These are phyloP conservation scores for Lypha dubia DNA, from an alignment of 2,888 invertebrate species.

Conservation along the genomic window DNA sequence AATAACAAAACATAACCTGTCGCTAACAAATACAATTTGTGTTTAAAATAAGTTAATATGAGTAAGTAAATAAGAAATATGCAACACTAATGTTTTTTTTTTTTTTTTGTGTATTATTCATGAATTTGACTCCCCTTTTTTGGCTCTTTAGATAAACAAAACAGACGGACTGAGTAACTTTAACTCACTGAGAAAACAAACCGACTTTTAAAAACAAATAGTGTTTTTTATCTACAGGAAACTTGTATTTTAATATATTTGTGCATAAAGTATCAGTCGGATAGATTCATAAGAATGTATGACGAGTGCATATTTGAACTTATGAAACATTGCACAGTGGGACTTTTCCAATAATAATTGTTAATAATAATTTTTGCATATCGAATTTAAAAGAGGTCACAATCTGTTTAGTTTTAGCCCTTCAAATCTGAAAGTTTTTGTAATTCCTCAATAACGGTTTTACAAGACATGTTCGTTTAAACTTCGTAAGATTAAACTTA, in stretches of 20 bases:
- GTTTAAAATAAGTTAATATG: neutral
- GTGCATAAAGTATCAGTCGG: conserved; percentile 13
- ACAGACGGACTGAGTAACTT: neutral
- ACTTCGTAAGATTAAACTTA: too few relatives aligned
- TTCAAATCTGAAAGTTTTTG: too few relatives aligned
- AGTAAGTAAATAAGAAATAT: conserved; percentile 37
- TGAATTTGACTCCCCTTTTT: conserved; percentile 50
- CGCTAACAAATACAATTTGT: conserved; percentile 13
- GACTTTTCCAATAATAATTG: neutral
- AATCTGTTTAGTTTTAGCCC: too few relatives aligned
- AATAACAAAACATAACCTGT: conserved; percentile 34
- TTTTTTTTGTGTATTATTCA: conserved; percentile 20
- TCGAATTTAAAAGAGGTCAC: too few relatives aligned
- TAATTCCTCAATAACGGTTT: too few relatives aligned
- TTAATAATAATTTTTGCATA: too few relatives aligned
- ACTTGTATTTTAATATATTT: conserved; percentile 37
- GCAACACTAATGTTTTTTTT: conserved; percentile 23
- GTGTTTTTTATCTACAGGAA: conserved; percentile 44
- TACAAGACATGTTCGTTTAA: too few relatives aligned
- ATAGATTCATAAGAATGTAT: neutral
- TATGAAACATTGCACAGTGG: conserved; percentile 18
- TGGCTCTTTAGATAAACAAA: neutral
- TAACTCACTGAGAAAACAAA: conserved; percentile 28
- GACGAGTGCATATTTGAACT: neutral
- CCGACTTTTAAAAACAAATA: conserved; percentile 8